Conservation (phyloP, 2,888 invertebrate species). For the Drosophila fungiperda region DNA sequence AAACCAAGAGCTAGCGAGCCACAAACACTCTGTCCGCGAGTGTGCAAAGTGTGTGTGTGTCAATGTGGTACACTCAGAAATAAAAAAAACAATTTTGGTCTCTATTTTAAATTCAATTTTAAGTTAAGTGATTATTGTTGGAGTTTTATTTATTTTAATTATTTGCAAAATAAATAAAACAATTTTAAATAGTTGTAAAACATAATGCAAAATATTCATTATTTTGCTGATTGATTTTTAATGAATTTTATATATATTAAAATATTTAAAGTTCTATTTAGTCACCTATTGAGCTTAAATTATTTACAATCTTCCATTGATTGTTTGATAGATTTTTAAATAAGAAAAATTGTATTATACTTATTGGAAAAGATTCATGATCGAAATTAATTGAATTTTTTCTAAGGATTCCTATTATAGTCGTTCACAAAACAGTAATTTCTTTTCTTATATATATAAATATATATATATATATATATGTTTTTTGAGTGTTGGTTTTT, state of each 20-base stretch:
- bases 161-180: too few species aligned
- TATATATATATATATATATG: too few species aligned
- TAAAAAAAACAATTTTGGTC: too few species aligned
- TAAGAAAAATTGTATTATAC: not conserved
- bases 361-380: not conserved
- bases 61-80: not conserved
- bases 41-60: not conserved
- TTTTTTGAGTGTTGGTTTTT: not conserved
- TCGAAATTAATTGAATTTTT: not conserved
- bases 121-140: too few species aligned
- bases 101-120: too few species aligned
- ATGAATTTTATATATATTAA: not conserved
- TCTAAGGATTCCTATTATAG: not conserved
- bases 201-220: too few species aligned
- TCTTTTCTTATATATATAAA: not conserved
- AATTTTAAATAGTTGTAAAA: too few species aligned
- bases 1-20: slow-evolving; percentile 8
- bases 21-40: slow-evolving; percentile 10
- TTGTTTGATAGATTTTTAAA: not conserved
- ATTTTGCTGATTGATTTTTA: too few species aligned
- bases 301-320: not conserved
- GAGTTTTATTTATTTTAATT: too few species aligned
- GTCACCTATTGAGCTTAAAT: not conserved
- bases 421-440: not conserved
- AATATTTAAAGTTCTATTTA: not conserved